A percentile compares a stretch with the other conserved stretches of the same genome.
phyloP scores from a whole-genome alignment of 2,888 invertebrate species.

The Tetanocera ferruginea region DNA sequence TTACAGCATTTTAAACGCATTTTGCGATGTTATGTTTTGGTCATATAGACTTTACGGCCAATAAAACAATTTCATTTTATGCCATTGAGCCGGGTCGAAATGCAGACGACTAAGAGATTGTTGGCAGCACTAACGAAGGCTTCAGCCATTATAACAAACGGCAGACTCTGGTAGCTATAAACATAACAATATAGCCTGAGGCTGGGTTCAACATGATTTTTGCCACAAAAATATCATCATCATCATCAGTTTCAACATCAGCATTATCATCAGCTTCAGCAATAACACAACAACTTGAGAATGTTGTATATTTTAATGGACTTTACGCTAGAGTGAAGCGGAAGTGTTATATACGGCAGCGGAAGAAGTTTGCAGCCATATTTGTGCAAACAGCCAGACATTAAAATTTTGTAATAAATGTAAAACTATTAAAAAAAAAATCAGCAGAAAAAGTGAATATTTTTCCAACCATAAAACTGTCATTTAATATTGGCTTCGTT shows the following conservation, averaged over 20 bases:
- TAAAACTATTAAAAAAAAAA: background rate
- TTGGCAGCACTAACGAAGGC: background rate
- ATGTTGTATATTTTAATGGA: slow-evolving; percentile 9
- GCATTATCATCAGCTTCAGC: background rate
- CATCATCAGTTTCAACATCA: slow-evolving; percentile 1
- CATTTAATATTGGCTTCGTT: background rate
- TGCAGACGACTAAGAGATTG: background rate
- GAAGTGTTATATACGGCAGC: background rate
- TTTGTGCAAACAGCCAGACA: too few relatives aligned
- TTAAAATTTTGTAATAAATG: background rate
- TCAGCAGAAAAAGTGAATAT: background rate
- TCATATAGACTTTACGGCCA: slow-evolving; percentile 64
- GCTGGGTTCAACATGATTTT: background rate
- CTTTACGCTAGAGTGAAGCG: background rate
- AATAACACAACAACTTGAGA: background rate
- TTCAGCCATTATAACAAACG: background rate
- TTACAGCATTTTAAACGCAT: slow-evolving; percentile 23
- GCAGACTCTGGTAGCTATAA: background rate
- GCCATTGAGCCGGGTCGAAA: slow-evolving; percentile 46
- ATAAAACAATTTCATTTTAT: slow-evolving; percentile 63
- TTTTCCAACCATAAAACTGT: background rate
- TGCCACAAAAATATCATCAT: background rate
- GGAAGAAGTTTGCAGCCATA: background rate
- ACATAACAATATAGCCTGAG: background rate
- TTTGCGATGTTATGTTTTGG: background rate